Base-by-base conservation (phyloP, 2,797 vertebrate genomes). In the Synaphobranchus kaupii region DNA sequence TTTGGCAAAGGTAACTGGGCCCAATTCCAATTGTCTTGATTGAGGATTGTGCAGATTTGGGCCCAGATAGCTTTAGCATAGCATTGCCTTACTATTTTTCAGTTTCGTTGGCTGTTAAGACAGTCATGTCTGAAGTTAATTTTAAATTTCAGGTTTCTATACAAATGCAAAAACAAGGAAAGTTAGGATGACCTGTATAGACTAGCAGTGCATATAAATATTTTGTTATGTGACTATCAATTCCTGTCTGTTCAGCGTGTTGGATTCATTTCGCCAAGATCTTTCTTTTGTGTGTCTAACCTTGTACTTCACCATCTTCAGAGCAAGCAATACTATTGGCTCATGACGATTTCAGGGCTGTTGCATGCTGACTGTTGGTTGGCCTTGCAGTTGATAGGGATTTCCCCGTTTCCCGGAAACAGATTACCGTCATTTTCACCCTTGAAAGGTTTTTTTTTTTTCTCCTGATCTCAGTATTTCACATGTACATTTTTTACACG, bases 381-480 rank as follows among this genome's bases (percentile, higher is more conserved):
- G n/a, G 84, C 71, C 1, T 12, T n/a, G 31, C 85, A 48, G 73
- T 90, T 87, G 81, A 78, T 86, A 89, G 84, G 54, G 89, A 78
- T 84, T 80, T 88, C 84, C 76, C 80, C 34, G 52, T 88, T 5
- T 63, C 25, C 28, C 56, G 60, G 87, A 90, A 86, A 81, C 39
- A 50, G 89, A 92, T 92, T 91, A 89, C 88, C 10, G 86, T 90
- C 52, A 47, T 90, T 85, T 89, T 86, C 50, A 39, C 28, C 86
- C 87, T 89, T 90, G 88, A 91, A 60, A 90, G 85, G 84, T 6
- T 52, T 56, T 54, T 17, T 17, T 89, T 89, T 90, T 88, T 86
- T 90, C 91, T 90, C 88, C 84, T 94, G 92, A 93, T 94, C 89
- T 88, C 87, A 25, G 89, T 71, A 85, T 88, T 88, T 73, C 47